A percentile compares a stretch with the other conserved stretches of the same genome.
phyloP scores from a whole-genome alignment of 2,888 invertebrate species.

The Meteorus cinctellus region DNA sequence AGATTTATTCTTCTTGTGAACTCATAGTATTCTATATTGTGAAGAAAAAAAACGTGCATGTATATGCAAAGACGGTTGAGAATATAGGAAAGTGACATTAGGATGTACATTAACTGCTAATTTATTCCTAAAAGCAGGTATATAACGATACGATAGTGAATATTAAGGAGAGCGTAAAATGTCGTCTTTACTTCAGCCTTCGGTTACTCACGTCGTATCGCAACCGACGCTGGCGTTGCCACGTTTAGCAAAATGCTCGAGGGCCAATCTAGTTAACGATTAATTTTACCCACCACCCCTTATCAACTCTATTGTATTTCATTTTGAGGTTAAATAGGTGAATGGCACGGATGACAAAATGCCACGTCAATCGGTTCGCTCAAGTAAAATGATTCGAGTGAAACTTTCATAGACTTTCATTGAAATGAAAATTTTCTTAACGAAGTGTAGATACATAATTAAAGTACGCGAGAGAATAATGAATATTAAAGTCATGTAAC shows the following conservation, averaged over 20 bases:
- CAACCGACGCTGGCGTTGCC: neutral
- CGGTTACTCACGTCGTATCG: neutral
- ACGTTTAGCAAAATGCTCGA: slow-evolving; percentile 29
- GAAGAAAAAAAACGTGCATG: slow-evolving; percentile 6
- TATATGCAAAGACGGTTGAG: slow-evolving; percentile 29
- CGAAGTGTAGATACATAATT: neutral
- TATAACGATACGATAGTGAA: slow-evolving; percentile 34
- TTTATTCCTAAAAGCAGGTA: slow-evolving; percentile 59
- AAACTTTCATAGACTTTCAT: slow-evolving; percentile 10
- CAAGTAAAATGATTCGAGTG: slow-evolving; percentile 6
- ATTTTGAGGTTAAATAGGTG: slow-evolving; percentile 7
- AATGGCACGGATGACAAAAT: neutral
- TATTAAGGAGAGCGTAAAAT: slow-evolving; percentile 47
- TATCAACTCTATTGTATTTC: slow-evolving; percentile 8
- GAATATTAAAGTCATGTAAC: neutral
- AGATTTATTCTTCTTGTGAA: neutral
- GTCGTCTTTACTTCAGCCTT: slow-evolving; percentile 39
- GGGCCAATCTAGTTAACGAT: slow-evolving; percentile 44
- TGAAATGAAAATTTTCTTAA: neutral
- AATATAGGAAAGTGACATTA: slow-evolving; percentile 29
- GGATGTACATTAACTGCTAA: slow-evolving; percentile 54
- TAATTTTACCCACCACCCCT: slow-evolving; percentile 28
- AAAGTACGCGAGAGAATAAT: neutral
- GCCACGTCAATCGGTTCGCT: neutral
- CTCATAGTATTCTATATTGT: neutral